A percentile compares a stretch with the other conserved stretches of the same genome.
phyloP scores from a whole-genome alignment of 2,113 vertebrate genomes.

The Bagarius yarrelli region DNA sequence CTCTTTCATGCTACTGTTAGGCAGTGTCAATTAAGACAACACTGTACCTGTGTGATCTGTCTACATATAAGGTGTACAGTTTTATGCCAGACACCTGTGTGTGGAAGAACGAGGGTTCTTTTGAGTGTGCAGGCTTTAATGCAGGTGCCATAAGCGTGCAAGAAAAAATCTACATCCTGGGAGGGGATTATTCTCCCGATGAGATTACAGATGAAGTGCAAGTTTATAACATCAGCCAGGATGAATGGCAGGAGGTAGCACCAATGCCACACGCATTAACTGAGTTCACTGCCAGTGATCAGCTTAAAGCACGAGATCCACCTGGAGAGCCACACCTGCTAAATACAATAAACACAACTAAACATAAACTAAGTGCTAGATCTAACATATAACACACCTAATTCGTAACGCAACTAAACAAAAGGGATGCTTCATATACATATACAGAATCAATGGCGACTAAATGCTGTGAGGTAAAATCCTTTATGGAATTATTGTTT shows the following conservation, averaged over 20 bases:
- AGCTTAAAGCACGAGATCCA: slow-evolving; percentile 93
- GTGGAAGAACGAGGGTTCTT: slow-evolving; percentile 94
- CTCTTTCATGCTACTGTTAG: slow-evolving; percentile 94
- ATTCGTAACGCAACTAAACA: no score
- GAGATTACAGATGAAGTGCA: slow-evolving; percentile 97
- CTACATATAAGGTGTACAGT: slow-evolving; percentile 96
- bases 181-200: slow-evolving; percentile 94
- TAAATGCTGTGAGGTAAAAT: no score
- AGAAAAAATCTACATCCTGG: slow-evolving; percentile 94
- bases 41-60: slow-evolving; percentile 93
- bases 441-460: no score
- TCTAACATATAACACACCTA: no score
- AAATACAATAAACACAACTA: slow-evolving; percentile 45
- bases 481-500: no score
- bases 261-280: slow-evolving; percentile 94
- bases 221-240: slow-evolving; percentile 88
- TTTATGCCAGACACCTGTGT: slow-evolving; percentile 92
- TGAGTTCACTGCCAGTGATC: slow-evolving; percentile 95
- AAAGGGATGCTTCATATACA: no score
- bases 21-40: slow-evolving; percentile 86
- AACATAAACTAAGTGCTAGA: neutral
- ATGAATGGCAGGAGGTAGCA: slow-evolving; percentile 93
- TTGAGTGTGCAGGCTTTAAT: slow-evolving; percentile 97
- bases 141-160: slow-evolving; percentile 87
- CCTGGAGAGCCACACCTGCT: slow-evolving; percentile 72